These are phyloP conservation scores for Serrognathus titanus DNA, from an alignment of 2,888 invertebrate species.

Conservation along the genomic window DNA sequence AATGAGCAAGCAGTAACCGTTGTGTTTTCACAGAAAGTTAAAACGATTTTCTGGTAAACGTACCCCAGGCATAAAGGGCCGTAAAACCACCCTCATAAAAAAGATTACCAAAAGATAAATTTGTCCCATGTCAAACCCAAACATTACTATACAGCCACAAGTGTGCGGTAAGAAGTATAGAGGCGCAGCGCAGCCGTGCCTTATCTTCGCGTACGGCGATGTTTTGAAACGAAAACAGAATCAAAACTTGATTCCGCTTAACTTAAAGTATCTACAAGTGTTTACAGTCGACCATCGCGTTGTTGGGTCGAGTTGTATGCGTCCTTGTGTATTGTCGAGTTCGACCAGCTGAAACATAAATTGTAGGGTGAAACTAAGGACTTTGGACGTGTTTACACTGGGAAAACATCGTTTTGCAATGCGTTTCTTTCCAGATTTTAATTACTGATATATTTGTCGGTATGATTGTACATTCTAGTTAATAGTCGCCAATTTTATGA, in stretches of 20 bases:
- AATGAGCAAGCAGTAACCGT: too few relatives aligned
- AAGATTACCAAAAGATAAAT: conserved; percentile 43
- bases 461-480: too few relatives aligned
- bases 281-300: conserved; percentile 38
- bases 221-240: conserved; percentile 12
- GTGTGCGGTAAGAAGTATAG: conserved; percentile 34
- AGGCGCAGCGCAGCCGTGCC: conserved; percentile 14
- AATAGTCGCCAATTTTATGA: too few relatives aligned
- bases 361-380: conserved; percentile 41
- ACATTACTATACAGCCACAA: conserved; percentile 40
- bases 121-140: conserved; percentile 42
- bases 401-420: conserved; percentile 21
- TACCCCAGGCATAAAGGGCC: conserved; percentile 23
- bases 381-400: conserved; percentile 36
- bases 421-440: conserved; percentile 1
- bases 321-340: conserved; percentile 22
- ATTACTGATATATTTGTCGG: too few relatives aligned
- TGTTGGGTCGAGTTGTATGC: conserved; percentile 30
- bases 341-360: conserved; percentile 38
- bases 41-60: too few relatives aligned
- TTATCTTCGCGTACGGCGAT: not conserved
- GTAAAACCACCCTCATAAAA: conserved; percentile 33
- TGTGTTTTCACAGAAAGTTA: too few relatives aligned
- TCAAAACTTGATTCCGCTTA: conserved; percentile 42
- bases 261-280: conserved; percentile 47